Conservation (phyloP, 2,113 vertebrate genomes). For the Terrapene triunguis region DNA sequence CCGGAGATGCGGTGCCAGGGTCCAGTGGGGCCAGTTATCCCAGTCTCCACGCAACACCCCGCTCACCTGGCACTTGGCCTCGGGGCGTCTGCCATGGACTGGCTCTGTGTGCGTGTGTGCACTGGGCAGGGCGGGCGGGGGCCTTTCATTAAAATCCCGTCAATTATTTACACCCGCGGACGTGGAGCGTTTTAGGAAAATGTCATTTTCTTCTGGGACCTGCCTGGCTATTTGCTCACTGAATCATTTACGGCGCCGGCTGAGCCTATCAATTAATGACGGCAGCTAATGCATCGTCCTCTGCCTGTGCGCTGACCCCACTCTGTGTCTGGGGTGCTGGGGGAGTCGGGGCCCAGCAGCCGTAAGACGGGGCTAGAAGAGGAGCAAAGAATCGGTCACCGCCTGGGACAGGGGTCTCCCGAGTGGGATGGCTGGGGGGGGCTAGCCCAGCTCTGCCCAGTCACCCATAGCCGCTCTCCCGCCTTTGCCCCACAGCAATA, state of each 20-base stretch:
- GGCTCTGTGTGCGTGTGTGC: neutral
- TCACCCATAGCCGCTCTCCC: neutral
- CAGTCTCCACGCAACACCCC: neutral
- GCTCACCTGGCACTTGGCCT: too few relatives aligned
- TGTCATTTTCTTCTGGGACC: neutral
- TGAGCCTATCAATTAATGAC: neutral
- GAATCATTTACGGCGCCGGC: neutral
- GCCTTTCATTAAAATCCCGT: neutral
- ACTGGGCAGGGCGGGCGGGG: neutral
- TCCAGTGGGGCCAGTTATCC: neutral
- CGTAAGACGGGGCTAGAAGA: neutral
- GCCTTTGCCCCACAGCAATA: constrained; percentile 83
- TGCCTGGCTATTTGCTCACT: neutral
- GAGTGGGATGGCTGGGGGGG: too few relatives aligned
- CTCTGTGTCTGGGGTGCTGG: neutral
- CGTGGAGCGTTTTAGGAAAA: neutral
- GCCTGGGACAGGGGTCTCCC: neutral
- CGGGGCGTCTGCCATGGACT: too few relatives aligned
- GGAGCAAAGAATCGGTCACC: neutral
- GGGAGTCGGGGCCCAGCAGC: neutral
- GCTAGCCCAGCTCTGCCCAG: neutral
- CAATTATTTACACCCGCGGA: neutral
- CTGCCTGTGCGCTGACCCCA: neutral
- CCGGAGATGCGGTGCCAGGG: neutral
- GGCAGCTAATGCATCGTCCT: neutral